These are phyloP conservation scores for Coreius guichenoti DNA, from an alignment of 2,797 vertebrate species.

Conservation along the genomic window DNA sequence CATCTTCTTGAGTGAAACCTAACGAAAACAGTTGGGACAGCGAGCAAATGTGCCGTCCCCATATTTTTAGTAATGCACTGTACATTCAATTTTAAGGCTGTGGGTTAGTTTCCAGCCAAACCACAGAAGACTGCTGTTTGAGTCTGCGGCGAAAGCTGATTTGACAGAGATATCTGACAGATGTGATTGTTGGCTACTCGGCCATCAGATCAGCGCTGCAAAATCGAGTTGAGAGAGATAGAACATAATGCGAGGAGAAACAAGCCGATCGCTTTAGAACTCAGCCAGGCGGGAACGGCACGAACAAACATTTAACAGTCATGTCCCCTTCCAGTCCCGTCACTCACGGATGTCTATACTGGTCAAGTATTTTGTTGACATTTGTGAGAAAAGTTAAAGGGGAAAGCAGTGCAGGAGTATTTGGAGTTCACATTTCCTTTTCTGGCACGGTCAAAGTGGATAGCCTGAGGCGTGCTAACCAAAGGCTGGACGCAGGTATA, in stretches of 20 bases:
- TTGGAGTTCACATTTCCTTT: constrained; percentile 41
- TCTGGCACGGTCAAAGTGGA: constrained; percentile 20
- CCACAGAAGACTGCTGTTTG: constrained; percentile 43
- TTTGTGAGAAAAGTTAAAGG: constrained; percentile 24
- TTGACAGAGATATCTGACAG: constrained; percentile 63
- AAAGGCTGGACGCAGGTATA: constrained; percentile 63
- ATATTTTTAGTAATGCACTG: constrained; percentile 60
- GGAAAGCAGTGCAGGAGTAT: constrained; percentile 29
- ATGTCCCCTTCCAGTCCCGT: constrained; percentile 14
- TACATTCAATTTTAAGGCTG: constrained; percentile 58
- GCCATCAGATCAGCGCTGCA: constrained; percentile 51
- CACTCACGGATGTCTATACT: constrained; percentile 23
- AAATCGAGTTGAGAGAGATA: constrained; percentile 53
- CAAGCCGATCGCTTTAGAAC: constrained; percentile 31
- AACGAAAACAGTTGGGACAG: constrained; percentile 64
- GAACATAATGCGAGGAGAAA: constrained; percentile 54
- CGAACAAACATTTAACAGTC: constrained; percentile 34
- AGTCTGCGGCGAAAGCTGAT: constrained; percentile 51
- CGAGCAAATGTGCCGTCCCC: constrained; percentile 56
- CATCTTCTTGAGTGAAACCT: constrained; percentile 63
- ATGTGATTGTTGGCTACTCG: constrained; percentile 60
- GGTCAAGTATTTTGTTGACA: constrained; percentile 9
- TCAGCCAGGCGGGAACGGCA: not conserved
- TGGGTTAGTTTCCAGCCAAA: constrained; percentile 47
- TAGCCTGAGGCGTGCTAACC: constrained; percentile 55